Evolutionary conservation across 2,113 vertebrate species (phyloP), one percentile per base, ranked within the genome.

Genomic region (Periophthalmodon schlosseri): DNA sequence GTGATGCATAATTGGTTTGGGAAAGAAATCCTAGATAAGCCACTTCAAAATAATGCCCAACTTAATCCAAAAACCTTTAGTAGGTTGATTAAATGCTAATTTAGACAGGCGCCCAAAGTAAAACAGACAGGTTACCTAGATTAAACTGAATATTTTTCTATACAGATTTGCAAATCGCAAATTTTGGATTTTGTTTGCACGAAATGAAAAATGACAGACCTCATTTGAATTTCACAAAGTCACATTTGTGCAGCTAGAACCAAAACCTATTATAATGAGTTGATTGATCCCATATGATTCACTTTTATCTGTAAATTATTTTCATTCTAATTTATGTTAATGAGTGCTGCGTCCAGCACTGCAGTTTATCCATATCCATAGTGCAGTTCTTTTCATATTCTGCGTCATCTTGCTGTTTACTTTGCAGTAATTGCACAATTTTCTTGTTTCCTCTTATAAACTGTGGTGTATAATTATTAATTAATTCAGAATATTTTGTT

Each of bases 201-300:
- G 8, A 46, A 49, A 47, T 58, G 36, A 78, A 66, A 66, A 33
- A 67, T 24, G 28, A 7, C 9, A 21, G 4, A 3, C 52, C 57
- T 63, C 52, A n/a, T 60, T 7, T 65, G 0, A 70, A 61, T 49
- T 73, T 80, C 63, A 44, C 52, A 1, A 47, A 47, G 33, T 16
- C 28, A 18, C 16, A 2, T 68, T 36, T 23, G 57, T 2, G 5
- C 4, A 0, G 58, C 39, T 2, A 6, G 18, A n/a, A 47, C n/a
- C 10, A 18, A 76, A 65, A 16, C 21, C 33, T 11, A 14, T 60
- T 1, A 28, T 18, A 52, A 5, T 4, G 52, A 54, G 18, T 39
- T 16, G 28, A 52, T n/a, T 3, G 3, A 46, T 18, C 0, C 24
- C 18, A 36, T 69, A 28, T 11, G 20, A 34, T 75, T 61, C 39